phyloP scores from a whole-genome alignment of 2,888 invertebrate species.

The Dasysyrphus albostriatus region DNA sequence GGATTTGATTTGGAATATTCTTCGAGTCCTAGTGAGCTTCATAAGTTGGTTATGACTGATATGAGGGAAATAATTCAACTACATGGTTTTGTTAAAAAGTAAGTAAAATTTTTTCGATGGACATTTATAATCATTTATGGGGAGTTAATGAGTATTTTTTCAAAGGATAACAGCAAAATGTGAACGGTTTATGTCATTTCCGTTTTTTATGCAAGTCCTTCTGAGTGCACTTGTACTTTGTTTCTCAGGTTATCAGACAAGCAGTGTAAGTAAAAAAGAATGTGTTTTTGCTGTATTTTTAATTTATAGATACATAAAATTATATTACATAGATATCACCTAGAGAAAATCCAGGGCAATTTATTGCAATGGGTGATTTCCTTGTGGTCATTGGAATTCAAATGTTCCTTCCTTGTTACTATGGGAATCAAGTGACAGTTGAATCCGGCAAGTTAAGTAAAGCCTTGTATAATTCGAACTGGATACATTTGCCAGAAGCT shows the following conservation, averaged over 20 bases:
- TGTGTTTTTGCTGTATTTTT: neutral
- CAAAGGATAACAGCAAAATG: conserved; percentile 29
- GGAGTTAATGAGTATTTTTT: neutral
- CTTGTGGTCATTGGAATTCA: conserved; percentile 78
- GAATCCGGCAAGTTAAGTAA: conserved; percentile 77
- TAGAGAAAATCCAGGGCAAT: conserved; percentile 12
- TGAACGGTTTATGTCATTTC: conserved; percentile 73
- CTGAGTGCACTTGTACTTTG: conserved; percentile 79
- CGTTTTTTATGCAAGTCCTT: conserved; percentile 78
- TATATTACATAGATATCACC: conserved; percentile 5
- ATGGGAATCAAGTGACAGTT: conserved; percentile 79
- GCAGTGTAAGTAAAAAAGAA: conserved; percentile 67
- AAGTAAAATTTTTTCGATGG: neutral
- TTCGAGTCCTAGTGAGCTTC: neutral
- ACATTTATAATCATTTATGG: neutral
- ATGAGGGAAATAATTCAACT: conserved; percentile 8
- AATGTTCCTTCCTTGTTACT: conserved; percentile 81
- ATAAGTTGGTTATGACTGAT: neutral
- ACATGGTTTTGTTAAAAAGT: conserved; percentile 34
- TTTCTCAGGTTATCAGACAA: conserved; percentile 79
- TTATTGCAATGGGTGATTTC: conserved; percentile 77
- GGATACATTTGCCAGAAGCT: conserved; percentile 78
- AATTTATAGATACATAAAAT: neutral
- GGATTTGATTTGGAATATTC: neutral
- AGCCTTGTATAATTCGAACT: conserved; percentile 79